Percentiles rank a stretch among this genome's conserved stretches.
These are phyloP conservation scores for Agapetus fuscipes DNA, from an alignment of 2,888 invertebrate genomes.

Conservation along the genomic window DNA sequence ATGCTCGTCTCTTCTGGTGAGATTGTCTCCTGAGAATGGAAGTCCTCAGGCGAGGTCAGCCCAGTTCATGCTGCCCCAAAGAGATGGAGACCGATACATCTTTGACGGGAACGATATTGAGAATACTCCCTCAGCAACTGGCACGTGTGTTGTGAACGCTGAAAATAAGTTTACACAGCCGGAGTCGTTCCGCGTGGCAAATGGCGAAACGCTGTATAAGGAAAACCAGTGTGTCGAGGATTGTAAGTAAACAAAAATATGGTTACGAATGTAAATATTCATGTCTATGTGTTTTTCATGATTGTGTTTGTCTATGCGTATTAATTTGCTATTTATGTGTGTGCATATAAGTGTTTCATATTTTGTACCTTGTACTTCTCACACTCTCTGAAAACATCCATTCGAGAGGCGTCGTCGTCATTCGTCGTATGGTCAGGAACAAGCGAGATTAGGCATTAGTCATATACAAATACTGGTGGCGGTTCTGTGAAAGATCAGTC, in stretches of 20 bases:
- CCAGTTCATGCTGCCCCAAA: constrained; percentile 29
- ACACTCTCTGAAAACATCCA: too few relatives aligned
- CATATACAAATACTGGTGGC: too few relatives aligned
- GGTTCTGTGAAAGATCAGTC: too few relatives aligned
- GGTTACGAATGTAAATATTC: not conserved
- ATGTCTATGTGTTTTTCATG: not conserved
- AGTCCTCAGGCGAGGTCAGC: constrained; percentile 31
- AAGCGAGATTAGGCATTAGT: too few relatives aligned
- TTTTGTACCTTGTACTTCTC: too few relatives aligned
- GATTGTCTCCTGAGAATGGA: constrained; percentile 13
- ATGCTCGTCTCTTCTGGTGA: constrained; percentile 48
- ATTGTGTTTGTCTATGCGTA: too few relatives aligned
- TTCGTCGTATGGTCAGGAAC: too few relatives aligned
- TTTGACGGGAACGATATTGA: constrained; percentile 32
- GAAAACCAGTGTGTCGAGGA: constrained; percentile 71
- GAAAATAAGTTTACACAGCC: constrained; percentile 68
- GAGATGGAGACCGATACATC: constrained; percentile 30
- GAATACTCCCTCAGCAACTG: constrained; percentile 31
- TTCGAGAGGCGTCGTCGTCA: too few relatives aligned
- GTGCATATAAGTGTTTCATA: too few relatives aligned
- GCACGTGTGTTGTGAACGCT: constrained; percentile 60
- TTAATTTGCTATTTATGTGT: too few relatives aligned
- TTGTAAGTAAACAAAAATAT: constrained; percentile 34
- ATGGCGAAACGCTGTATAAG: constrained; percentile 69
- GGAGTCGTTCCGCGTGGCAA: constrained; percentile 65